Evolutionary conservation across 2,888 invertebrate genomes (phyloP).

Genomic region (Thymelicus lineola): DNA sequence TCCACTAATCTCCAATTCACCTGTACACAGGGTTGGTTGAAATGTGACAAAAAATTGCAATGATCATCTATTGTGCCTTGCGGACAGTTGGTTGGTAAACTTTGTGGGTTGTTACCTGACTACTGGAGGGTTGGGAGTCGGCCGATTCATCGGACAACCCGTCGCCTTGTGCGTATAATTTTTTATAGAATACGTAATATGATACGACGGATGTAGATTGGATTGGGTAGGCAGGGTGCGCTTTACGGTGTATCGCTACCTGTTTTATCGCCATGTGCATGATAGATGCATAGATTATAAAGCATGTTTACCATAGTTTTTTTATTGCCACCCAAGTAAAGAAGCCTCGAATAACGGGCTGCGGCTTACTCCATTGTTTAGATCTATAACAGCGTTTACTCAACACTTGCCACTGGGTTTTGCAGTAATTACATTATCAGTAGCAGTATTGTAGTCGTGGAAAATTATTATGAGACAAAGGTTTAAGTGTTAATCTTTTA

Average conservation of each 20-base stretch:
- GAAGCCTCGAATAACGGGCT: conserved; percentile 72
- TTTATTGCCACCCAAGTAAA: conserved; percentile 54
- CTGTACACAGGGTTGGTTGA: conserved; percentile 77
- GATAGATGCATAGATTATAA: conserved; percentile 52
- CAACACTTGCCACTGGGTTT: conserved; percentile 69
- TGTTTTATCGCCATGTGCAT: conserved; percentile 75
- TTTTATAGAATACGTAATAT: conserved; percentile 76
- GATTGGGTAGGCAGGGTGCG: conserved; percentile 83
- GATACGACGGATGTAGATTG: conserved; percentile 83
- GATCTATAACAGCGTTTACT: conserved; percentile 53
- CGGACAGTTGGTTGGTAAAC: conserved; percentile 75
- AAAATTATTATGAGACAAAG: conserved; percentile 34
- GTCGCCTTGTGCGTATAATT: conserved; percentile 76
- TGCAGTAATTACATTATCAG: conserved; percentile 67
- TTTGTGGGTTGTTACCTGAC: conserved; percentile 79
- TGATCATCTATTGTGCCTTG: conserved; percentile 66
- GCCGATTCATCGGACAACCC: conserved; percentile 70
- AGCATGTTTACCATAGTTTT: conserved; percentile 59
- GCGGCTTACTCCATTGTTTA: conserved; percentile 71
- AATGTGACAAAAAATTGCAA: conserved; percentile 84
- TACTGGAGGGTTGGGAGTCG: conserved; percentile 69
- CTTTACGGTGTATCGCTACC: conserved; percentile 71
- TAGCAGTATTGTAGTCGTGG: conserved; percentile 38
- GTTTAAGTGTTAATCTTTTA: conserved; percentile 33
- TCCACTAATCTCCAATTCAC: conserved; percentile 79